Base-by-base conservation (phyloP, 2,888 invertebrate genomes). In the Eucriotettix oculatus region DNA sequence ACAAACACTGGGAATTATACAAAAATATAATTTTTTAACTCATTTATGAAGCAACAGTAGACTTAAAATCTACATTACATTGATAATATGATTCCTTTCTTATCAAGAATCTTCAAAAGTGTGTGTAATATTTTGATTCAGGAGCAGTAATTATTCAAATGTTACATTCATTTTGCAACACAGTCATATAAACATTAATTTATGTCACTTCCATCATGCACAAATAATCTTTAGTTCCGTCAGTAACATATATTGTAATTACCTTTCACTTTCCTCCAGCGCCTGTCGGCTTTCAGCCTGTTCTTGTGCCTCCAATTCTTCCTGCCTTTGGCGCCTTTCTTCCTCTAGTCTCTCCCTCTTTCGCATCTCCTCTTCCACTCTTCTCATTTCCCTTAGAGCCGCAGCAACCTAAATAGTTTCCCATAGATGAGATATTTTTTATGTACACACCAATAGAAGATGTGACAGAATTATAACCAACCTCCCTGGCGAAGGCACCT, bases 401-500 rank as follows among this genome's bases (percentile, higher is more conserved):
- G 87, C 80, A 0, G 92, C 92, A 10, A 87, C 79, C 75, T 76
- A 54, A 61, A 66, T 64, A 57, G 7, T 29, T 29, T 29, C 7
- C 29, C 29, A 29, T 29, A 29, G 29, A 29, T 29, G 7, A 29
- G n/a, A n/a, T n/a, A n/a, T n/a, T n/a, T n/a, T 29, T 29, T 29
- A 5, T 29, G 29, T 29, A 29, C 29, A 2, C 7, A 29, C 7
- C 29, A 29, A 29, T 29, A 29, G 7, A 29, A 29, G 29, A 29
- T 7, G 7, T 29, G 29, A 29, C 29, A 29, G 29, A 29, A 29
- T 29, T 7, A 5, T 5, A 7, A 52, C 59, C 58, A 61, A 84
- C 91, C 75, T 93, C 92, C 64, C 94, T 76, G 0, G 92, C 94
- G 75, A 93, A 94, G 67, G 91, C 90, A 5, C 94, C 94, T 11